Conservation (phyloP, 53 echinoderm and acorn worm genomes). For the Luidia sarsii region DNA sequence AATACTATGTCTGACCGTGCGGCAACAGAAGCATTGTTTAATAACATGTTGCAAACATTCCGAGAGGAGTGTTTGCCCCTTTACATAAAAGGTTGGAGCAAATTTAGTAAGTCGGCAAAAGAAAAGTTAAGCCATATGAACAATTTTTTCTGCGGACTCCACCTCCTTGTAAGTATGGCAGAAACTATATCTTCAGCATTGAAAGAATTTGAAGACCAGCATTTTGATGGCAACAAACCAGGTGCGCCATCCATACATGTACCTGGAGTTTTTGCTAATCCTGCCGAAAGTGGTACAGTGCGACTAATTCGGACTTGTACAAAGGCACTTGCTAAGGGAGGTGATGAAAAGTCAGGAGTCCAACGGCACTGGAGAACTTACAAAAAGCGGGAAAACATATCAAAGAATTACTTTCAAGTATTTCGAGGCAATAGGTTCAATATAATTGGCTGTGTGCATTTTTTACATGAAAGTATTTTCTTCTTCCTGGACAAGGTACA, state of each 20-base stretch:
- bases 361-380: slow-evolving; percentile 38
- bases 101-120: slow-evolving; percentile 10
- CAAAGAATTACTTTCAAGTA: slow-evolving; percentile 5
- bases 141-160: slow-evolving; percentile 22
- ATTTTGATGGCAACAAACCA: neutral
- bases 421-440: slow-evolving; percentile 24
- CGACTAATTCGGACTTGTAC: slow-evolving; percentile 5
- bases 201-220: slow-evolving; percentile 28
- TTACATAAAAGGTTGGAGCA: slow-evolving; percentile 25
- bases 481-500: slow-evolving; percentile 16
- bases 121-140: neutral
- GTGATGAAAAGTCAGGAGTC: slow-evolving; percentile 32
- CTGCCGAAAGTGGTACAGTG: slow-evolving; percentile 29
- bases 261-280: neutral
- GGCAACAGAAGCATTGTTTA: slow-evolving; percentile 1
- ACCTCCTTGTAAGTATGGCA: slow-evolving; percentile 12
- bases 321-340: slow-evolving; percentile 33
- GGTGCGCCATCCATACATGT: slow-evolving; percentile 7
- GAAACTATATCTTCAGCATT: slow-evolving; percentile 16
- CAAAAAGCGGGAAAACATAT: neutral
- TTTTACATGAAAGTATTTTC: slow-evolving; percentile 11
- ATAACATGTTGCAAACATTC: neutral
- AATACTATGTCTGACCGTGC: slow-evolving; percentile 26
- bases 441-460: slow-evolving; percentile 7
- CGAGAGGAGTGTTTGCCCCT: slow-evolving; percentile 2